Evolutionary conservation across 2,113 vertebrate genomes (phyloP).

Genomic region (Hemiprocne comata): DNA sequence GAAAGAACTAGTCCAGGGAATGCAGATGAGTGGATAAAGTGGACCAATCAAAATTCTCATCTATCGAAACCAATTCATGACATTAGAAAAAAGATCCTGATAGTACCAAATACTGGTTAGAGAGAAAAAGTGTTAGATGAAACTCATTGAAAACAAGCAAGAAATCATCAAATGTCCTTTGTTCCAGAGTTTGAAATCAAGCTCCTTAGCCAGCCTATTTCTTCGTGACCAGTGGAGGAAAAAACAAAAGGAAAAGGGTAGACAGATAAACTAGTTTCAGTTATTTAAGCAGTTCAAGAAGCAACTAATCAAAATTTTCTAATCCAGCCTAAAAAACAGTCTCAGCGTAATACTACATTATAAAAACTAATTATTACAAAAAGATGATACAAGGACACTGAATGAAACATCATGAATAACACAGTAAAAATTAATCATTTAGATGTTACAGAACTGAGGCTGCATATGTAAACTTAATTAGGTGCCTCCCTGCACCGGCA

Average conservation of each 20-base stretch:
- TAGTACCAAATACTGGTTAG: not conserved
- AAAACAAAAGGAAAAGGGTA: not conserved
- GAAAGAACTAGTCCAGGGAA: not conserved
- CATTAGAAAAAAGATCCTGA: not conserved
- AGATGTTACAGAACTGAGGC: not conserved
- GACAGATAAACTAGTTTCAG: not conserved
- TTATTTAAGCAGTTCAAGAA: not conserved
- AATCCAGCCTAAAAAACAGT: not conserved
- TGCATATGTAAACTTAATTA: not conserved
- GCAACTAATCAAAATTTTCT: not conserved
- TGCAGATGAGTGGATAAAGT: not conserved
- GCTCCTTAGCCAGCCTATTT: not conserved
- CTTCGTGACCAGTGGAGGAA: not conserved
- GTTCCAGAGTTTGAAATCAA: not conserved
- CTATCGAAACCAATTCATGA: not conserved
- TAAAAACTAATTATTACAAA: not conserved
- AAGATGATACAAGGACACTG: not conserved
- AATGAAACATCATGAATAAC: not conserved
- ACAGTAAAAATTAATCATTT: not conserved
- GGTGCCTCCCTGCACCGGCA: not conserved
- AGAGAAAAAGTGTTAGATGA: not conserved
- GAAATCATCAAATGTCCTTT: not conserved
- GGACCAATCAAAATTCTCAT: not conserved
- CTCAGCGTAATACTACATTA: not conserved
- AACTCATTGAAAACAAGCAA: not conserved